Conservation (phyloP, 2,888 invertebrate species). For the Galerucella nymphaeae region DNA sequence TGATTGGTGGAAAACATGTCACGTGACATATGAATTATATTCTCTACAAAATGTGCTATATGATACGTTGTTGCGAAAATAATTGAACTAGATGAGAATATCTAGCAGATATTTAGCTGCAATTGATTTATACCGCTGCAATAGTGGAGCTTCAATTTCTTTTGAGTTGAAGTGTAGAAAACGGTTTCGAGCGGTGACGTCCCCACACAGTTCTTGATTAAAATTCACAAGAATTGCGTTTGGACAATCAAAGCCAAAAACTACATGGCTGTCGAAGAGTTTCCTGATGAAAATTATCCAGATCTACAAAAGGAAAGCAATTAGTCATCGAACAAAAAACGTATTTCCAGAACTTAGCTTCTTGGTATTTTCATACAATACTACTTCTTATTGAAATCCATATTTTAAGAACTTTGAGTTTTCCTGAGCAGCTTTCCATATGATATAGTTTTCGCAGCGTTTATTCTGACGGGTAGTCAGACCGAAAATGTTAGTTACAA, state of each 20-base stretch:
- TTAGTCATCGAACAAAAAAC: conserved; percentile 14
- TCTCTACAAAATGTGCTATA: no score
- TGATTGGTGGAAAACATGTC: no score
- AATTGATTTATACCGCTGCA: no score
- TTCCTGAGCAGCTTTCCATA: no score
- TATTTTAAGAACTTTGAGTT: no score
- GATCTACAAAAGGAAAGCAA: conserved; percentile 12
- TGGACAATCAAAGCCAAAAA: conserved; percentile 75
- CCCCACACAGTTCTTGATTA: conserved; percentile 73
- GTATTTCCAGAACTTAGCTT: background rate
- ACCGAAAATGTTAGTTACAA: no score
- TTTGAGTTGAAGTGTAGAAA: conserved; percentile 5
- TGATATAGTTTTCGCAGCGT: no score
- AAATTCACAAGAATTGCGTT: conserved; percentile 73
- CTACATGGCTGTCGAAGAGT: conserved; percentile 45
- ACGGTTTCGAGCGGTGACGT: conserved; percentile 70
- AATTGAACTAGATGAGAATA: no score
- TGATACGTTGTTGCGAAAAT: no score
- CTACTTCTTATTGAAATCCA: background rate
- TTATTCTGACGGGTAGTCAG: no score
- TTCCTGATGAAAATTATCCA: background rate
- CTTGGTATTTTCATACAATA: background rate
- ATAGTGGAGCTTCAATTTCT: background rate
- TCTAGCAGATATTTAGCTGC: no score
- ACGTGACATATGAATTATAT: no score